Evolutionary conservation across 2,888 invertebrate genomes (phyloP).

Genomic region (Chironomus tentans): DNA sequence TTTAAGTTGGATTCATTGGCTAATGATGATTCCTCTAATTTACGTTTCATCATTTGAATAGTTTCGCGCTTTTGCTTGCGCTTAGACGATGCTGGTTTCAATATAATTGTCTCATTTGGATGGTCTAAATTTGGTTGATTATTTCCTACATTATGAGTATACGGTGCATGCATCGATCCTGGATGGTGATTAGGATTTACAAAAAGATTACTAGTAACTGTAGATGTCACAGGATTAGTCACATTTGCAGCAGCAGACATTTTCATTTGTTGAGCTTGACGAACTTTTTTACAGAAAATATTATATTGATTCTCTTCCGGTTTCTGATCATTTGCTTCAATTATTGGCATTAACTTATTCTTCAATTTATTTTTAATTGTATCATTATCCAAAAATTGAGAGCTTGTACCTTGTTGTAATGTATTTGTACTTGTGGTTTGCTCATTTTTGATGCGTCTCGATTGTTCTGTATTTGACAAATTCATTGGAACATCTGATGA

Average conservation of each 20-base stretch:
- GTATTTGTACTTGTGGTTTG: conserved; percentile 6
- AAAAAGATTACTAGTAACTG: background rate
- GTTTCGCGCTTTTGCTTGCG: background rate
- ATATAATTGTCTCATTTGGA: background rate
- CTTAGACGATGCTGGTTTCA: background rate
- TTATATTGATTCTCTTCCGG: conserved; percentile 35
- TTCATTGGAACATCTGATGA: conserved; percentile 26
- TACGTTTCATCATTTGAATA: background rate
- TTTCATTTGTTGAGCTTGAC: conserved; percentile 41
- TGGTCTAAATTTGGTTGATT: background rate
- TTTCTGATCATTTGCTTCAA: conserved; percentile 14
- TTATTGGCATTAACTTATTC: background rate
- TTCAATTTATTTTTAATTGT: conserved; percentile 4
- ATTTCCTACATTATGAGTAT: background rate
- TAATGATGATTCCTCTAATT: background rate
- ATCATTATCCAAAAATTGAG: background rate
- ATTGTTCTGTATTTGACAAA: conserved; percentile 8
- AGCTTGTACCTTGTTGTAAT: background rate
- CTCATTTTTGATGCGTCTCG: background rate
- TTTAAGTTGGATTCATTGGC: background rate
- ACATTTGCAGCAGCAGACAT: conserved; percentile 11
- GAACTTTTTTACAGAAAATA: conserved; percentile 41
- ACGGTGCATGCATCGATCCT: background rate
- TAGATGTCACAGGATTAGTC: background rate
- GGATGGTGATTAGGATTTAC: background rate